Conservation (phyloP, 2,797 vertebrate species). For the Propithecus perrieri region DNA sequence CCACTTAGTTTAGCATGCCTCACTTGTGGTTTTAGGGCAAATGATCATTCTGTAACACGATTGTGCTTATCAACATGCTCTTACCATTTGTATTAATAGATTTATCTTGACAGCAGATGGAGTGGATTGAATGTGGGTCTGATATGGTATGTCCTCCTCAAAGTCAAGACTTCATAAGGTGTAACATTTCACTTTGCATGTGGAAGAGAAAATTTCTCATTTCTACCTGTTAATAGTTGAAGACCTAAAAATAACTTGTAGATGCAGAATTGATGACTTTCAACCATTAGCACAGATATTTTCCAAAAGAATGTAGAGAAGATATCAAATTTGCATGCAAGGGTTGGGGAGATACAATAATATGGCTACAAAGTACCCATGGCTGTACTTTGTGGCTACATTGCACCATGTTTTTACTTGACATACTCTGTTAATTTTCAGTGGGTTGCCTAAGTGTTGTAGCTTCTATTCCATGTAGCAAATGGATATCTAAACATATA, state of each 20-base stretch:
- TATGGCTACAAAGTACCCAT: background rate
- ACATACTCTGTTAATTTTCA: background rate
- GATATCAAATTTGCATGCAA: background rate
- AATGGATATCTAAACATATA: background rate
- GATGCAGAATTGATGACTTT: background rate
- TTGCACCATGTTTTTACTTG: background rate
- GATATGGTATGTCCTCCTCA: background rate
- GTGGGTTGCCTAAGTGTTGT: background rate
- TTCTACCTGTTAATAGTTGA: background rate
- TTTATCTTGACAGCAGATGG: background rate
- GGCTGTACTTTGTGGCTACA: background rate
- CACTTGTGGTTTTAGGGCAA: background rate
- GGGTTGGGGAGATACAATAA: accelerated
- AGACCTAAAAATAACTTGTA: background rate
- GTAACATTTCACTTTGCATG: background rate
- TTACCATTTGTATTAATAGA: background rate
- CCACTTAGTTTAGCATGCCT: background rate
- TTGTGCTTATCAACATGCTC: background rate
- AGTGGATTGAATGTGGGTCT: background rate
- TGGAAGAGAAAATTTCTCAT: background rate
- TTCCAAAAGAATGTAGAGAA: background rate
- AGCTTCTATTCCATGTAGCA: background rate
- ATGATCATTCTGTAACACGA: background rate
- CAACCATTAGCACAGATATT: background rate
- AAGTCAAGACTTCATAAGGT: background rate